Evolutionary conservation across 2,888 invertebrate species (phyloP).

Genomic region (Netelia fuscicornis): DNA sequence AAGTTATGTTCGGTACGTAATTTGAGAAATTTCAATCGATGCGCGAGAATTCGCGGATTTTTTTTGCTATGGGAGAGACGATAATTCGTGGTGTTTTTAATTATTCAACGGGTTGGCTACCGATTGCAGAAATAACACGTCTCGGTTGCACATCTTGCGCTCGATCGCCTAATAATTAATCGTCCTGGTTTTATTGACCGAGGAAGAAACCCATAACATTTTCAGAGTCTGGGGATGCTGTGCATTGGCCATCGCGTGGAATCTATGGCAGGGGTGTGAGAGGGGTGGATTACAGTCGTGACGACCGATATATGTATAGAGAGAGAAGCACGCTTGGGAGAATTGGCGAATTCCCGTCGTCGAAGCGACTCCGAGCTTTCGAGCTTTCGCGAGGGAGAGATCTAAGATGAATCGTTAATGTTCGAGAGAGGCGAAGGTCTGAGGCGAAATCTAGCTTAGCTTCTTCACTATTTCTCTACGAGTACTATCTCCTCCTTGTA

Average conservation of each 20-base stretch:
- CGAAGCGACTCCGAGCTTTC: slow-evolving; percentile 37
- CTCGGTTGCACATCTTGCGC: neutral
- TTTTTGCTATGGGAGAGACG: too few relatives aligned
- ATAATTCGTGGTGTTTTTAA: too few relatives aligned
- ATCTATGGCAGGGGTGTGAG: neutral
- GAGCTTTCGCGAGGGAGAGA: slow-evolving; percentile 59
- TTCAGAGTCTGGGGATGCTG: neutral
- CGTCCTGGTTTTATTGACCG: neutral
- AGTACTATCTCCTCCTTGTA: slow-evolving; percentile 8
- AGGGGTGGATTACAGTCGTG: neutral
- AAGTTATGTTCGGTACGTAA: too few relatives aligned
- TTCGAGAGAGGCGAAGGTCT: slow-evolving; percentile 24
- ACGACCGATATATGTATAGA: neutral
- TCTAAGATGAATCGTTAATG: slow-evolving; percentile 66
- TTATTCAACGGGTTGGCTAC: too few relatives aligned
- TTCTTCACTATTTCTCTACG: slow-evolving; percentile 22
- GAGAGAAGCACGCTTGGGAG: slow-evolving; percentile 47
- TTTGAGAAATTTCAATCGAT: too few relatives aligned
- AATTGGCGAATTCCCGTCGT: slow-evolving; percentile 59
- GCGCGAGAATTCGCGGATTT: too few relatives aligned
- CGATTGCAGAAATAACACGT: too few relatives aligned
- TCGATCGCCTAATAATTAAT: neutral
- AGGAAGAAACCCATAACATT: neutral
- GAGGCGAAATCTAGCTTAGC: slow-evolving; percentile 28
- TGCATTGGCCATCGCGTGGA: neutral